Evolutionary conservation across 1,140 invertebrate genomes (phyloP), one percentile per base, ranked within the genome.

Genomic region (Sminthurides bifidus): DNA sequence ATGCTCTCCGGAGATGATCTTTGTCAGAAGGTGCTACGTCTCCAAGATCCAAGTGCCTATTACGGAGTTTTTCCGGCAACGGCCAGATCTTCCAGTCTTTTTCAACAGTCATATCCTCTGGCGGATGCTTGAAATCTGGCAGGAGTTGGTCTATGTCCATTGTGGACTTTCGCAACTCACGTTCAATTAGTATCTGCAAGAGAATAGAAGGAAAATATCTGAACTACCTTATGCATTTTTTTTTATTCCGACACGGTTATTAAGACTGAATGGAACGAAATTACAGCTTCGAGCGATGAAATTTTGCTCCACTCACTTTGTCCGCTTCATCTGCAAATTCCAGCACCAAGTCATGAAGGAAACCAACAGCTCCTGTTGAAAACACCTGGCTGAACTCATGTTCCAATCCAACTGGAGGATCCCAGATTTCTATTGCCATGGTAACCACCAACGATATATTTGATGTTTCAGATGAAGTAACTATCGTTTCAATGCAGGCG

Each of bases 1-100:
- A 63, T 21, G 77, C 73, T 43, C 70, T 68, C 2, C 71, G 69
- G 61, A 81, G 77, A 66, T 77, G 76, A 26, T 69, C 67, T 2
- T 71, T 69, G 62, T 78, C 74, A 31, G 76, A 71, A 26, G 79
- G 75, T 38, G 76, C 76, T 0, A 81, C 77, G 68, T 80, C 79
- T 10, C 79, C 78, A 23, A 81, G 67, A 56, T 79, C 79, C 51
- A 80, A 59, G 59, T 74, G 75, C 43, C 78, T 72, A 61, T 72
- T 69, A 55, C 64, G 55, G 17, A 69, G 59, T 65, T 74, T 67
- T 19, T 67, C 57, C 23, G 77, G 76, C n/a, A 80, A 67, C 43
- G 74, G 70, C 17, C 67, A 68, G 30, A 79, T 71, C 67, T 71
- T 75, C 78, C 78, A 80, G 37, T 71, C 63, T 51, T 69, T 31